Base-by-base conservation (phyloP, 2,113 vertebrate genomes). In the Vulpes vulpes region DNA sequence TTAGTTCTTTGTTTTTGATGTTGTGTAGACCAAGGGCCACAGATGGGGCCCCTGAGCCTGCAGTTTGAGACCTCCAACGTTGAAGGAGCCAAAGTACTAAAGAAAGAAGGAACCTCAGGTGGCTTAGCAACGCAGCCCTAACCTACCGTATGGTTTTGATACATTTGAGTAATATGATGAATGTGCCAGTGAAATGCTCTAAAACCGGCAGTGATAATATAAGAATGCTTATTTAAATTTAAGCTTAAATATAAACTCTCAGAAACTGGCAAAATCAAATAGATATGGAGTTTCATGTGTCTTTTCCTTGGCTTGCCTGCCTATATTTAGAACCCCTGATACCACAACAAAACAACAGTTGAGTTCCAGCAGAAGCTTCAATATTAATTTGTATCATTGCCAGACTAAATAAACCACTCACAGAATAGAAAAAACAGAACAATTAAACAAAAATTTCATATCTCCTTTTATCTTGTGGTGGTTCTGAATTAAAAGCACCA, bases 401-500 rank as follows among this genome's bases (percentile, higher is more conserved):
- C 92, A 97, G 95, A 65, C 11, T 14, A 83, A 95, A 83, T 88
- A 38, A n/a, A 89, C 78, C 59, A 92, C 74, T 94, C 90, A 69
- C 16, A 60, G 62, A 80, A 76, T 32, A 90, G 60, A 57, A 65
- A 89, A 89, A 97, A 59, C 11, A 51, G 22, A 20, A 91, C 73
- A 97, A 95, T 80, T 38, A 93, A 86, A 93, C 71, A 94, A 78
- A 96, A 96, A 73, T 91, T 73, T 82, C 27, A 0, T 53, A 86
- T 84, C 86, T 92, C 38, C 92, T 95, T 89, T 96, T 94, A 85
- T 93, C 79, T 74, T 95, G 94, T 43, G 79, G 51, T 74, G 83
- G 89, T 74, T 96, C 71, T 38, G 57, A 82, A 83, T 83, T 79
- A 95, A 97, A 97, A 97, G 95, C 79, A 83, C 94, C 92, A 96